Evolutionary conservation across 37 sponge, comb jelly and placozoan genomes (phyloP), one percentile per base, ranked within the genome.

Genomic region (Amphimedon queenslandica): DNA sequence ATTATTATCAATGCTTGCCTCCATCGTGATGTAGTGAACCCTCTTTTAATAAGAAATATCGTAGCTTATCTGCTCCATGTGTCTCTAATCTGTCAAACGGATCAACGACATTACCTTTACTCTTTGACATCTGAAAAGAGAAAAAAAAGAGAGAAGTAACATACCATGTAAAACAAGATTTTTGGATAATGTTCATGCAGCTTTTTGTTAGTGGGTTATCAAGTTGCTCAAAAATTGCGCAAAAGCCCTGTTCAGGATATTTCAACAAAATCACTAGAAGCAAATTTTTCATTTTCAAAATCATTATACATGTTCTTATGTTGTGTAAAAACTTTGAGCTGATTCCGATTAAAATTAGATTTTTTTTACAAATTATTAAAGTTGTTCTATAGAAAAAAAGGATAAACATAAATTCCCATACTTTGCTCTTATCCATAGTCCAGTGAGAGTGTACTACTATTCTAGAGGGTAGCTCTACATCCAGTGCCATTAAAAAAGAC

Each of bases 11-110:
- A n/a, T n/a, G n/a, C 71, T 28, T 51, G 80, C 93, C 93, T 80
- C 90, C 77, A 67, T 92, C 89, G 11, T 80, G 81, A 23, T 88
- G 78, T 41, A 92, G 55, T 33, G 37, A 58, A 13, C 93, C 90
- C 41, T 92, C 93, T 40, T 92, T 92, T 38, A 92, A 57, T 41
- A 92, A 55, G 36, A 87, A 92, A 76, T 92, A 92, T 25, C 93
- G 63, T 42, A 92, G 11, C 1, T 71, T 42, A 25, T 87, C 88
- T 39, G 76, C 74, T 18, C 93, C 93, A 77, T 57, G 84, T 57
- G 24, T 30, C 21, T 53, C 37, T 40, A 92, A 23, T 32, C 58
- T 67, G 25, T 64, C 37, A 2, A 76, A 30, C 20, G 93, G 93
- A 40, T 92, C 90, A 10, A 92, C 85, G 34, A 92, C 90, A 72